phyloP scores from a whole-genome alignment of 2,888 invertebrate species.

The Halictus quadricinctus region DNA sequence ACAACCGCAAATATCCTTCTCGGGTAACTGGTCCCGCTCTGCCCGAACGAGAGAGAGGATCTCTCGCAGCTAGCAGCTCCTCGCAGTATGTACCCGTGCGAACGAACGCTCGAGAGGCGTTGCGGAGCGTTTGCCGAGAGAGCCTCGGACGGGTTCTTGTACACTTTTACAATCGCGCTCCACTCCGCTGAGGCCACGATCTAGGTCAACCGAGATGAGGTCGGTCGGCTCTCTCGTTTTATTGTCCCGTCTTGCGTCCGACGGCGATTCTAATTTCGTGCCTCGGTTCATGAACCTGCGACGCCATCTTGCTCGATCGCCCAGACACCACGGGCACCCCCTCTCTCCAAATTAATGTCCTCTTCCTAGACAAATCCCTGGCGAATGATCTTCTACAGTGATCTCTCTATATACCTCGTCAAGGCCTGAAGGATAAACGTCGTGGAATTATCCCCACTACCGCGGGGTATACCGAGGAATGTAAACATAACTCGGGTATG shows the following conservation, averaged over 20 bases:
- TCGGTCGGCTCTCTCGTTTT: slow-evolving; percentile 58
- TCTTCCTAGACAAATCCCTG: neutral
- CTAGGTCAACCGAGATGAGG: slow-evolving; percentile 76
- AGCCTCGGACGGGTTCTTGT: slow-evolving; percentile 37
- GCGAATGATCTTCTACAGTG: neutral
- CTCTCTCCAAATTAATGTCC: neutral
- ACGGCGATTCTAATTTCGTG: slow-evolving; percentile 16
- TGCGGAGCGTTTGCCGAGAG: neutral
- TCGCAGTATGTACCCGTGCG: slow-evolving; percentile 22
- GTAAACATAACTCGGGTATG: too few relatives aligned
- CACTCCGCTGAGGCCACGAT: slow-evolving; percentile 68
- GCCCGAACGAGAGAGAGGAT: slow-evolving; percentile 41
- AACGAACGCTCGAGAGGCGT: slow-evolving; percentile 29
- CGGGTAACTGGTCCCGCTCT: slow-evolving; percentile 60
- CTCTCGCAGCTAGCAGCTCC: neutral
- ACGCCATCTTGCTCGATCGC: neutral
- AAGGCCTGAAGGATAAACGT: too few relatives aligned
- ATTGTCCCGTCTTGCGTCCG: slow-evolving; percentile 40
- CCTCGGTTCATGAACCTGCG: neutral
- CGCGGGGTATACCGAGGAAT: too few relatives aligned
- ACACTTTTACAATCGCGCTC: slow-evolving; percentile 53
- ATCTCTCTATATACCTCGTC: too few relatives aligned
- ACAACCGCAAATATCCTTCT: slow-evolving; percentile 76
- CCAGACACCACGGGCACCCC: neutral
- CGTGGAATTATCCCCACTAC: too few relatives aligned